Evolutionary conservation across 2,888 invertebrate species (phyloP), one percentile per base, ranked within the genome.

Genomic region (Baccha elongata): DNA sequence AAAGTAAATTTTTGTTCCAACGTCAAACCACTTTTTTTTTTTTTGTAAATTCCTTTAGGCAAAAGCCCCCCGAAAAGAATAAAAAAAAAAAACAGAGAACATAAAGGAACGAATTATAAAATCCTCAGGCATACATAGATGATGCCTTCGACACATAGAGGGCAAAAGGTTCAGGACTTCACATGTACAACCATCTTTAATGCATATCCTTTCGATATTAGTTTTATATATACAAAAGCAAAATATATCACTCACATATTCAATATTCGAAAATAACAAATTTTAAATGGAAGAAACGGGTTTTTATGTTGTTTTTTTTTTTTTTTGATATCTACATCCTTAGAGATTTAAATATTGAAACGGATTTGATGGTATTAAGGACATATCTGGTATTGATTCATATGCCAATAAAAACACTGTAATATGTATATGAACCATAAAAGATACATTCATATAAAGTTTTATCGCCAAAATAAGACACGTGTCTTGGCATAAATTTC

Each of bases 341-440:
- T 19, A 42, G 74, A 69, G 69, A 80, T 74, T 80, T 65, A 68
- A 69, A 80, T 80, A 80, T 74, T 74, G 69, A 74, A 69, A 50
- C 58, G 69, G 74, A 74, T 74, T 74, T 80, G 64, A 74, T 74
- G 64, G 58, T 50, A 68, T 80, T 69, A 64, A 69, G 68, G 55
- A 35, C 69, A 74, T 58, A 74, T 65, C 69, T 80, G 69, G 32
- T 69, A 69, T 37, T 74, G 69, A 80, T 80, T 50, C 74, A 64
- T 69, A 52, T 65, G 58, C 55, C 58, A 74, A 69, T 64, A 74
- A 80, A 73, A 48, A 26, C 13, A 3, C n/a, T n/a, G n/a, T 40
- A 69, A 48, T 48, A 71, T n/a, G n/a, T n/a, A n/a, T 52, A 48
- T 32, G 26, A 72, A 42, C 60, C 26, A 52, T 21, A 37, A 26